These are phyloP conservation scores for Fukomys damarensis DNA, from an alignment of 2,113 vertebrate species.

Conservation along the genomic window DNA sequence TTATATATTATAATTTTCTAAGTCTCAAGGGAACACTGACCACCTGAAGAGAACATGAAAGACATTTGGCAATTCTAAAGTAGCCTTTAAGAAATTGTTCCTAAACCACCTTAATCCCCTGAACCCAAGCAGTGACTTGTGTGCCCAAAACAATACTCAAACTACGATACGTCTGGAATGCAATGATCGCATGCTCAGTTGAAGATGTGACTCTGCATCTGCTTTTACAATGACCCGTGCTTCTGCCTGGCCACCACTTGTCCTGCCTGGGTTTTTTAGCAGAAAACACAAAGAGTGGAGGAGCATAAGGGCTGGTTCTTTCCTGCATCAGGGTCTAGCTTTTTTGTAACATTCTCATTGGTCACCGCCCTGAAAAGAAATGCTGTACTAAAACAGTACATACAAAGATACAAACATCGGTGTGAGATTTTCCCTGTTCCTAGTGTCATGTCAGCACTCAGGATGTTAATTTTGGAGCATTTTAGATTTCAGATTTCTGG, in stretches of 20 bases:
- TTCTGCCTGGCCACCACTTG: background rate
- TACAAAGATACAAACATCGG: background rate
- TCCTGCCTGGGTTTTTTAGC: background rate
- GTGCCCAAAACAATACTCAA: background rate
- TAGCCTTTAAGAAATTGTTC: background rate
- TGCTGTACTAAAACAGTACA: background rate
- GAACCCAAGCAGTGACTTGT: background rate
- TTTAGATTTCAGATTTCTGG: background rate
- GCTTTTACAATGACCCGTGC: background rate
- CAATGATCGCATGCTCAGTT: background rate
- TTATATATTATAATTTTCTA: no score
- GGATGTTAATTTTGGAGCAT: background rate
- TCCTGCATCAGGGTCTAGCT: background rate
- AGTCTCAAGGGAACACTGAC: background rate
- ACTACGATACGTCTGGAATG: background rate
- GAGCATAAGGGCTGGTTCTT: background rate
- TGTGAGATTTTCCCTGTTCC: background rate
- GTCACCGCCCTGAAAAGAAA: background rate
- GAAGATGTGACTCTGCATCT: background rate
- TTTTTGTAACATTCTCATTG: background rate
- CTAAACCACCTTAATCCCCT: background rate
- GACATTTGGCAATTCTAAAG: background rate
- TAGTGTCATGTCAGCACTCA: no score
- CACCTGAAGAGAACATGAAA: background rate
- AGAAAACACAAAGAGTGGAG: background rate